These are phyloP conservation scores for Triplophysa yarkandensis DNA, from an alignment of 2,797 vertebrate species.

Conservation along the genomic window DNA sequence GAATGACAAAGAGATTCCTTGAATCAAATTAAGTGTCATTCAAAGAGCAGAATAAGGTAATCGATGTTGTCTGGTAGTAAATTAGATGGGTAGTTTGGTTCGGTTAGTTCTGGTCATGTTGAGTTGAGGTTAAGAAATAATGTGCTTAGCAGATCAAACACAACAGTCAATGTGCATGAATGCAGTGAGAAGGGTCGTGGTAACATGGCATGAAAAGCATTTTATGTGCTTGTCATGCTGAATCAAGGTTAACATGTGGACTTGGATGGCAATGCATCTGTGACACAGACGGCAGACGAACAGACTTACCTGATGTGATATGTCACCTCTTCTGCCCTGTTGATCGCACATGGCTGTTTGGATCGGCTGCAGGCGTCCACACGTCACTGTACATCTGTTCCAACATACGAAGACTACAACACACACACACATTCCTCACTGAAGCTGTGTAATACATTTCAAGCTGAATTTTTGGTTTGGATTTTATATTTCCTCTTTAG, in stretches of 20 bases:
- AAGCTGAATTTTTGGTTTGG: too few species aligned
- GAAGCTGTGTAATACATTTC: too few species aligned
- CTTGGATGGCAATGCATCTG: conserved; percentile 62
- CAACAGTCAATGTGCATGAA: background rate
- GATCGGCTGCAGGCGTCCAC: conserved; percentile 74
- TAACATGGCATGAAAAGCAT: conserved; percentile 33
- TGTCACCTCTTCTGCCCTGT: conserved; percentile 83
- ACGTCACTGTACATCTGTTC: conserved; percentile 82
- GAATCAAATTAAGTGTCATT: background rate
- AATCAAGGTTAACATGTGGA: conserved; percentile 67
- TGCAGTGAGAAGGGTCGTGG: background rate
- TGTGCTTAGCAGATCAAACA: conserved; percentile 10
- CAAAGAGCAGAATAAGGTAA: background rate
- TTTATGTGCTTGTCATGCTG: conserved; percentile 72
- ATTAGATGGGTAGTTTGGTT: background rate
- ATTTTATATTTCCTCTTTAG: too few species aligned
- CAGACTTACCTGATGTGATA: conserved; percentile 80
- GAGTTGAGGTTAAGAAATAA: background rate
- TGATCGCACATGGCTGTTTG: conserved; percentile 72
- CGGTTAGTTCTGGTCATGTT: background rate
- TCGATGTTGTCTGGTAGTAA: too few species aligned
- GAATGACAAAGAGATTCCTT: background rate
- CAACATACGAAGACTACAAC: conserved; percentile 73
- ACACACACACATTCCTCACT: conserved; percentile 71
- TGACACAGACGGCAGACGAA: conserved; percentile 74